These are phyloP conservation scores for Geophilus truncorum DNA, from an alignment of 2,888 invertebrate species.

Conservation along the genomic window DNA sequence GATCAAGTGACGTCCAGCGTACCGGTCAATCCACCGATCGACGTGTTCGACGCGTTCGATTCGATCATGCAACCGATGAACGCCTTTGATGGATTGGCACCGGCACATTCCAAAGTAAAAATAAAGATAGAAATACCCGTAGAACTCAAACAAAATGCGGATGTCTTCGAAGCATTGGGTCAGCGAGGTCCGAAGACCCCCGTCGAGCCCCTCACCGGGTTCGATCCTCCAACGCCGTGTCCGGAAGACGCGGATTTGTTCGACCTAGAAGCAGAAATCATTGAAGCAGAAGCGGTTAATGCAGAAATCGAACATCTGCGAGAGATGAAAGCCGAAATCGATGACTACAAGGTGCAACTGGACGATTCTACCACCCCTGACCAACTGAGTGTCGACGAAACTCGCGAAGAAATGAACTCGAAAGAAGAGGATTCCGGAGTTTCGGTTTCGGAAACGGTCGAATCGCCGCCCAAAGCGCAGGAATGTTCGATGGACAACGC, in stretches of 20 bases:
- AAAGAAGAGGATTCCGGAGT: background rate
- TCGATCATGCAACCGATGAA: constrained; percentile 22
- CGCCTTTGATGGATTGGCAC: constrained; percentile 4
- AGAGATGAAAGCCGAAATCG: background rate
- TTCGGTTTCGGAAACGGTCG: constrained; percentile 25
- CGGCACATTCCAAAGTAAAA: background rate
- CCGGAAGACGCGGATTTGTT: background rate
- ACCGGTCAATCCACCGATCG: background rate
- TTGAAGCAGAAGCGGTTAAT: background rate
- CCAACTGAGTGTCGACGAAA: background rate
- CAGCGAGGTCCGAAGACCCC: constrained; percentile 30
- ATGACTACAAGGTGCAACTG: background rate
- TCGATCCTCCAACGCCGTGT: constrained; percentile 25
- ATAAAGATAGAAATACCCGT: constrained; percentile 14
- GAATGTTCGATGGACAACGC: constrained; percentile 33
- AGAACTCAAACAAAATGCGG: constrained; percentile 27
- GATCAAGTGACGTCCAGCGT: background rate
- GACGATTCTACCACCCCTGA: background rate
- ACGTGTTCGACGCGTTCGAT: constrained; percentile 16
- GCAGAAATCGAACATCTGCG: background rate
- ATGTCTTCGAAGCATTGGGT: constrained; percentile 28
- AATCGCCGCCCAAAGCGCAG: background rate
- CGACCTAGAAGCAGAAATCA: background rate
- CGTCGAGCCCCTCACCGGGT: background rate
- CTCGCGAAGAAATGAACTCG: background rate